Evolutionary conservation across 1,140 invertebrate species (phyloP).

Genomic region (Tetragonula clypearis): DNA sequence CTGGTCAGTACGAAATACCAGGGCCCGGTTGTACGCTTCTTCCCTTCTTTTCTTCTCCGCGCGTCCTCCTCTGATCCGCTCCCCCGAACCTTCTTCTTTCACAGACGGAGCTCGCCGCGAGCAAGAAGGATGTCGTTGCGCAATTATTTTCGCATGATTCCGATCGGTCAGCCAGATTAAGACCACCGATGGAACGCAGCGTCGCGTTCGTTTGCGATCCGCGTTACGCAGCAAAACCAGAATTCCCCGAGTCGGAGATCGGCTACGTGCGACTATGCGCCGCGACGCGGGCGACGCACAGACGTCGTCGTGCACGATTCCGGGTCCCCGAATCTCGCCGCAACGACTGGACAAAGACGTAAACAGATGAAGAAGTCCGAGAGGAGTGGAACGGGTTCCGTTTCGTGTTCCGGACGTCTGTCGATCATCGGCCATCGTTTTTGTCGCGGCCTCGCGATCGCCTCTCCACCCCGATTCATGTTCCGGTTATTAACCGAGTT

Average conservation of each 20-base stretch:
- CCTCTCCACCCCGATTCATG: background rate
- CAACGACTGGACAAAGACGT: slow-evolving; percentile 32
- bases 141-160: slow-evolving; percentile 78
- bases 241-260: slow-evolving; percentile 44
- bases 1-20: slow-evolving; percentile 52
- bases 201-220: slow-evolving; percentile 49
- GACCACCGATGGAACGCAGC: slow-evolving; percentile 54
- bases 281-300: slow-evolving; percentile 2
- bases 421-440: slow-evolving; percentile 42
- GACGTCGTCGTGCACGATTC: background rate
- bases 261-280: slow-evolving; percentile 62
- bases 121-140: slow-evolving; percentile 63
- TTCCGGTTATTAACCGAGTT: slow-evolving; percentile 47
- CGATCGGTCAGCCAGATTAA: slow-evolving; percentile 73
- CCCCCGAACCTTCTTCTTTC: slow-evolving; percentile 28
- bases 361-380: slow-evolving; percentile 42
- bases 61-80: background rate
- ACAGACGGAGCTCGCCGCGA: background rate
- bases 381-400: background rate
- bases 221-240: slow-evolving; percentile 58
- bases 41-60: background rate
- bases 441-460: slow-evolving; percentile 4
- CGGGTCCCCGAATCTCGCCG: background rate
- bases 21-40: slow-evolving; percentile 29
- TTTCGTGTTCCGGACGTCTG: slow-evolving; percentile 17